Conservation (phyloP, 2,888 invertebrate genomes). For the Cantharis rustica region DNA sequence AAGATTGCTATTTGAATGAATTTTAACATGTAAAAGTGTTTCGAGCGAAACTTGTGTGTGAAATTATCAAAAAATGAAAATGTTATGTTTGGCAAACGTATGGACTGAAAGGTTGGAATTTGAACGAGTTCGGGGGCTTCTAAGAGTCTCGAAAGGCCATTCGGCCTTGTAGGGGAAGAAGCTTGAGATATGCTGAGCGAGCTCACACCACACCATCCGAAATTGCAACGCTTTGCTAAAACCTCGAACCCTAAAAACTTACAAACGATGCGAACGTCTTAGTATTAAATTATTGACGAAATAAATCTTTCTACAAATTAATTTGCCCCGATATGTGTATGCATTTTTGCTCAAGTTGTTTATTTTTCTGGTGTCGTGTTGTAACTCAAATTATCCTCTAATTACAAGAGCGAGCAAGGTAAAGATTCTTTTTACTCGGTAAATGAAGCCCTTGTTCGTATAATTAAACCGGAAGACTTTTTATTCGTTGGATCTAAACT, state of each 20-base stretch:
- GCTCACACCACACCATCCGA: conserved; percentile 25
- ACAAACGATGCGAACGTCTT: conserved; percentile 12
- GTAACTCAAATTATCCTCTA: neutral
- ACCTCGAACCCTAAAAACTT: conserved; percentile 16
- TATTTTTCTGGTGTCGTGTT: neutral
- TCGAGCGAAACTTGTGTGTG: neutral
- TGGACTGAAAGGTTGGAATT: conserved; percentile 30
- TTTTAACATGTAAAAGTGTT: conserved; percentile 10
- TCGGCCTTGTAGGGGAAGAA: conserved; percentile 24
- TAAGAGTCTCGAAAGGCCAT: conserved; percentile 31
- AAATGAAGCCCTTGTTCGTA: conserved; percentile 47
- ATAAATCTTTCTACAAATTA: neutral
- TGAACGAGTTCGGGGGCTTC: conserved; percentile 30
- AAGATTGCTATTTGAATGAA: conserved; percentile 25
- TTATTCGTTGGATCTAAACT: conserved; percentile 46
- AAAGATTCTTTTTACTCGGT: neutral
- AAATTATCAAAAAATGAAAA: conserved; percentile 12
- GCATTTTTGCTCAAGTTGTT: neutral
- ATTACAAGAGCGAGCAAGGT: neutral
- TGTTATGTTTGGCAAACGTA: conserved; percentile 25
- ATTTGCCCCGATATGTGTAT: neutral
- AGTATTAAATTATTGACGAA: neutral
- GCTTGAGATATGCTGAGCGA: conserved; percentile 36
- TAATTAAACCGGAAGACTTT: conserved; percentile 46
- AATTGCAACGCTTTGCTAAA: conserved; percentile 28